These are phyloP conservation scores for Rhipidura dahli DNA, from an alignment of 2,113 vertebrate genomes.

Conservation along the genomic window DNA sequence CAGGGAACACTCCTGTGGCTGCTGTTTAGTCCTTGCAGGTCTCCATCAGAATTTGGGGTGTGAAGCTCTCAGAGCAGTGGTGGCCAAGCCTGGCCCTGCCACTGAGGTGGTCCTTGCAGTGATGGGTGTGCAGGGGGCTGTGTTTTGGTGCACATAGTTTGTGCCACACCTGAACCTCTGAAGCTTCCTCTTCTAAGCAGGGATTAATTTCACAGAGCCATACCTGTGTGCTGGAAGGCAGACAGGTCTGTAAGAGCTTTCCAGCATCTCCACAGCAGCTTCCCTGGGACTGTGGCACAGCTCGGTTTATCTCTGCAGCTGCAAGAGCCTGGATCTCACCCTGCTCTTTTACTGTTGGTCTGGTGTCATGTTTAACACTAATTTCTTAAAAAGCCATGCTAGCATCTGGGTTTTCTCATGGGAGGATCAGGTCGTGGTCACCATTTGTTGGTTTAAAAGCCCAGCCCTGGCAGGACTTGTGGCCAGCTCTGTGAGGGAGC, in stretches of 20 bases:
- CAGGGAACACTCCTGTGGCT: not conserved
- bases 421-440: not conserved
- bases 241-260: not conserved
- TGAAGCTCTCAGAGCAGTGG: not conserved
- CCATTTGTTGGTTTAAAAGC: not conserved
- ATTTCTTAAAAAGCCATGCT: not conserved
- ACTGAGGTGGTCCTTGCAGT: not conserved
- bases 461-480: not conserved
- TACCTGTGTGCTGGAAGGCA: fast-evolving
- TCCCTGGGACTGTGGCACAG: fast-evolving
- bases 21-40: not conserved
- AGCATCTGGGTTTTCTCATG: not conserved
- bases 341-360: not conserved
- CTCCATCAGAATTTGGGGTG: fast-evolving
- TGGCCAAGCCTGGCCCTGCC: not conserved
- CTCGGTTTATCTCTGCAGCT: not conserved
- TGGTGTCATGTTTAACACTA: not conserved
- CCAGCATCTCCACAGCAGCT: not conserved
- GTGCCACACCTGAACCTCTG: not conserved
- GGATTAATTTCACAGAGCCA: not conserved
- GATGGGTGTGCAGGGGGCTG: not conserved
- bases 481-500: not conserved
- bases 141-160: not conserved
- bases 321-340: not conserved
- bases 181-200: not conserved